Evolutionary conservation across 2,797 vertebrate species (phyloP).

Genomic region (Schizopygopsis malacanthus): DNA sequence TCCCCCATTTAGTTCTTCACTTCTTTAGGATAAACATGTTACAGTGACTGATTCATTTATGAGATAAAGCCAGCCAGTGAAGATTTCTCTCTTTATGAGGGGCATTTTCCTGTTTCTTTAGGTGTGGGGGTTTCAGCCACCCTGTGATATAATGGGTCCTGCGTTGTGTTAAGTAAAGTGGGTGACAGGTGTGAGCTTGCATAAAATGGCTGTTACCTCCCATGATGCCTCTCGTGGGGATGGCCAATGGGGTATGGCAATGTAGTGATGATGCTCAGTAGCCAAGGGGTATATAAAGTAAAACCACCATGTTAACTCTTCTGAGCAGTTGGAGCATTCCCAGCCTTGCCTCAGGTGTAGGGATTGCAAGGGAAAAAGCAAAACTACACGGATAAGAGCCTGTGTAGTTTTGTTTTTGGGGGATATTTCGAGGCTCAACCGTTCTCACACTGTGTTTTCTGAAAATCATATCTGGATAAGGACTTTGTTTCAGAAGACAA

Average conservation of each 20-base stretch:
- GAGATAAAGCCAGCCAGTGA: neutral
- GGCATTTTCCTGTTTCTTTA: slow-evolving; percentile 30
- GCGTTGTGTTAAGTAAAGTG: slow-evolving; percentile 57
- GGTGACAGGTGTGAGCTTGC: slow-evolving; percentile 79
- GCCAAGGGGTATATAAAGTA: slow-evolving; percentile 90
- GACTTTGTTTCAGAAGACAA: slow-evolving; percentile 81
- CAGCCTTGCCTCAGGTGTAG: slow-evolving; percentile 99
- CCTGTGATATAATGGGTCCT: slow-evolving; percentile 38
- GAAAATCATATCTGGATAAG: slow-evolving; percentile 84
- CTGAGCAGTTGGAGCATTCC: slow-evolving; percentile 98
- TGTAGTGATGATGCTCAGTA: slow-evolving; percentile 70
- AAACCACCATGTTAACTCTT: slow-evolving; percentile 83
- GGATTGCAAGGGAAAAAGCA: slow-evolving; percentile 93
- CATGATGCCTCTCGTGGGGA: slow-evolving; percentile 66
- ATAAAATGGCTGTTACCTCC: slow-evolving; percentile 74
- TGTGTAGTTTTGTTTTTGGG: slow-evolving; percentile 93
- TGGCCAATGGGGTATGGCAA: slow-evolving; percentile 76
- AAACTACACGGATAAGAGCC: slow-evolving; percentile 85
- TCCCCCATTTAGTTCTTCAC: slow-evolving; percentile 28
- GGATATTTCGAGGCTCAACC: slow-evolving; percentile 83
- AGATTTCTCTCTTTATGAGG: neutral
- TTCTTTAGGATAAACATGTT: slow-evolving; percentile 1
- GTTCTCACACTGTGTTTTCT: slow-evolving; percentile 88
- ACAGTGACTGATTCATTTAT: neutral
- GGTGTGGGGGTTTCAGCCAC: slow-evolving; percentile 27